Percentiles rank a stretch among this genome's conserved stretches.
Conservation (phyloP, 1,140 invertebrate genomes). For the Grapholita molesta region DNA sequence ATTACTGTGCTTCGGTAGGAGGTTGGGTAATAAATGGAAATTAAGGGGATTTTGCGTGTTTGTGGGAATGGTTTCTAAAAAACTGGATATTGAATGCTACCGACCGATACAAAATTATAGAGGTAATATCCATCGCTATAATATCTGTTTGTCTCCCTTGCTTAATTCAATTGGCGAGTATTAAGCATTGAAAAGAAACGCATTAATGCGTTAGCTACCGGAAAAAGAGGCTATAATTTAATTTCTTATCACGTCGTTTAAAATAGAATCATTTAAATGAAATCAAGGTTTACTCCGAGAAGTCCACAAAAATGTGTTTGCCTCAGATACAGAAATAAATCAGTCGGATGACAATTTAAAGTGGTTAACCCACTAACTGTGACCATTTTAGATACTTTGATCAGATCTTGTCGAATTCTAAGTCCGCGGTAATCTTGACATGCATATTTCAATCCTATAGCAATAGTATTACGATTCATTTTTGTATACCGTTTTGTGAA, state of each 20-base stretch:
- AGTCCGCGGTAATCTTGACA: constrained; percentile 37
- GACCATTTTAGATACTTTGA: constrained; percentile 79
- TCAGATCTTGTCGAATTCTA: constrained; percentile 73
- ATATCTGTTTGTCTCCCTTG: not conserved
- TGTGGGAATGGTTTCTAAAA: not conserved
- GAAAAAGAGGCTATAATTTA: not conserved
- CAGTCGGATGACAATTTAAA: constrained; percentile 79
- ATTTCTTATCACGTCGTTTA: not conserved
- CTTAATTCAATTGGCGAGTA: not conserved
- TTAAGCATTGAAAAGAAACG: not conserved
- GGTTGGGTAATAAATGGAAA: constrained; percentile 7
- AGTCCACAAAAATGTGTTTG: constrained; percentile 71
- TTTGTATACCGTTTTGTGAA: constrained; percentile 35
- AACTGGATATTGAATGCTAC: constrained; percentile 9
- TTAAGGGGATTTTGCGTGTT: constrained; percentile 9
- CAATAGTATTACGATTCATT: constrained; percentile 41
- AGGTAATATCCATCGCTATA: not conserved
- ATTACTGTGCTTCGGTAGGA: constrained; percentile 6
- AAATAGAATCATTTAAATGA: constrained; percentile 19
- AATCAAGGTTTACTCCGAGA: constrained; percentile 29
- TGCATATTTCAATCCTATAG: constrained; percentile 36
- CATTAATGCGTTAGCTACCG: not conserved
- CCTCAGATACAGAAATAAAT: constrained; percentile 79
- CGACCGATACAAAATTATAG: not conserved
- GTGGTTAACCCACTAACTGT: constrained; percentile 79